Evolutionary conservation across 92 coral and sea anemone genomes (phyloP), one percentile per base, ranked within the genome.

Genomic region (Umimayanthus chanpuru): DNA sequence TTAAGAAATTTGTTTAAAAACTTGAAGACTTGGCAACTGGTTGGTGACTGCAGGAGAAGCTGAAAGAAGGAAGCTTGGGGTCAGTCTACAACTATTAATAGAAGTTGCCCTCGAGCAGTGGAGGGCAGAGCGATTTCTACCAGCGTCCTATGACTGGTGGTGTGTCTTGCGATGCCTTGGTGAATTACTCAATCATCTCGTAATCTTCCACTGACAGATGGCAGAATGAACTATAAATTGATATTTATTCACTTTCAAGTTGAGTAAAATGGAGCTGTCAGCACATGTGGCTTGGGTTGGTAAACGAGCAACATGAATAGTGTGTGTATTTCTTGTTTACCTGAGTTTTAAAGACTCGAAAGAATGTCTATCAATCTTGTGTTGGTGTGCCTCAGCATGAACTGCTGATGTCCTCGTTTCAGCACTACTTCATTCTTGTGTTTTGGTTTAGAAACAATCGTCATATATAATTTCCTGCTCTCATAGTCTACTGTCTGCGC

Each of bases 181-280:
- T 82, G 61, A n/a, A 67, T 58, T 82, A 32, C 61, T 67, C 41
- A 67, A 71, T 70, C 87, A 70, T 9, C 67, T 82, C 41, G 77
- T 82, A 47, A 83, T 49, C 77, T 58, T 20, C 43, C 78, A 26
- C 11, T 83, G 87, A 83, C 76, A 83, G 87, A 28, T 25, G 77
- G 30, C 77, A 83, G 87, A 83, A 68, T 70, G 65, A 83, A 56
- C 77, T 18, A 81, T 10, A 64, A 23, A 30, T 39, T 61, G 50
- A 39, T 38, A 81, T 39, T 66, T 44, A 43, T 81, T 30, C 56
- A 61, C 39, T 26, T 18, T 55, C 76, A 81, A 29, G 77, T 83
- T 68, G 78, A 68, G 36, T 32, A 32, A 32, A 32, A 32, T 32
- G 36, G 36, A 70, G 7, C 67, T 83, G 87, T 83, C 87, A 50